Conservation (phyloP, 1,140 invertebrate species). For the Tyrophagus putrescentiae region DNA sequence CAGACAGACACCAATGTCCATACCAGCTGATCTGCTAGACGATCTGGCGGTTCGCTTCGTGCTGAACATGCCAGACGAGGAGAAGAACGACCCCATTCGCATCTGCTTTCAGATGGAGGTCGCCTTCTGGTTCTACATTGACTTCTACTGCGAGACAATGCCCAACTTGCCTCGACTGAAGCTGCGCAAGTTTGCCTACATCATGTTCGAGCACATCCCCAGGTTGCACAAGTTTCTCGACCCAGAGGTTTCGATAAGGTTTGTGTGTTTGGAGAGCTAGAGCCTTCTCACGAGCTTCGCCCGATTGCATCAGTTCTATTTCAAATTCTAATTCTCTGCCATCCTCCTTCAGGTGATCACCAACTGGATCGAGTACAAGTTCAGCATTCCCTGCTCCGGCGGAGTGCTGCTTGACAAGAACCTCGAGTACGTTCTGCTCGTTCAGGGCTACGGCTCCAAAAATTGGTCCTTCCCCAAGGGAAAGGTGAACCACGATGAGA, state of each 20-base stretch:
- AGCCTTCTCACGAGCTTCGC: too few species aligned
- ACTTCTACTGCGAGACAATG: slow-evolving; percentile 63
- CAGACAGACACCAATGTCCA: too few species aligned
- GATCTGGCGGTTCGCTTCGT: slow-evolving; percentile 71
- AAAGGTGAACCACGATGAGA: slow-evolving; percentile 89
- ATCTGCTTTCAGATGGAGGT: slow-evolving; percentile 92
- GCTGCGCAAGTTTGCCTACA: slow-evolving; percentile 71
- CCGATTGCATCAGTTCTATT: too few species aligned
- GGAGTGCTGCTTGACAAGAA: slow-evolving; percentile 79
- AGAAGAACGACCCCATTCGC: slow-evolving; percentile 66
- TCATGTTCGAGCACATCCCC: slow-evolving; percentile 61
- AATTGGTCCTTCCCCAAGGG: slow-evolving; percentile 98
- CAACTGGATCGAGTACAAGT: slow-evolving; percentile 87
- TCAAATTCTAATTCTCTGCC: background rate
- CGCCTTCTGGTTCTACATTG: slow-evolving; percentile 94
- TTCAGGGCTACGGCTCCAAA: slow-evolving; percentile 84
- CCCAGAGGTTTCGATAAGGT: background rate
- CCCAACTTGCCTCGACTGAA: slow-evolving; percentile 39
- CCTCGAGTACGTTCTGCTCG: slow-evolving; percentile 55
- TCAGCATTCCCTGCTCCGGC: slow-evolving; percentile 84
- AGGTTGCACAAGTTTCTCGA: slow-evolving; percentile 55
- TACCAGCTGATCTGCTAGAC: slow-evolving; percentile 41
- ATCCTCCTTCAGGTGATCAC: slow-evolving; percentile 64
- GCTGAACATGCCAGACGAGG: slow-evolving; percentile 80
- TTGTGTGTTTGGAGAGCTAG: too few species aligned